Evolutionary conservation across 2,888 invertebrate genomes (phyloP).

Genomic region (Andricus quercusramuli): DNA sequence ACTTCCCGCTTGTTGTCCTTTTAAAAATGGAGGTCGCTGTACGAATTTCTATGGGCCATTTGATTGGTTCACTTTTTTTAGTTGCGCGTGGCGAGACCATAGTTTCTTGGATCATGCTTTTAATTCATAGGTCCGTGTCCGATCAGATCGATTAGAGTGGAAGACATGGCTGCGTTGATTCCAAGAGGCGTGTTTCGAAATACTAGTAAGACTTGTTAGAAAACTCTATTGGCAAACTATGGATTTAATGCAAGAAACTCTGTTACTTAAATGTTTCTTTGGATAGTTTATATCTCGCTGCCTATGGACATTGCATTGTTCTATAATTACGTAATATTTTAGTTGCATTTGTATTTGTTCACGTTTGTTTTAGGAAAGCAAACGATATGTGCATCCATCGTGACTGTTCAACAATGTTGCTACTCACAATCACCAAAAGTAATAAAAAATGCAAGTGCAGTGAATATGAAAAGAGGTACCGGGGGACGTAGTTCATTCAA

Average conservation of each 20-base stretch:
- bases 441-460: constrained; percentile 72
- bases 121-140: no score
- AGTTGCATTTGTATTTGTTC: constrained; percentile 10
- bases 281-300: background rate
- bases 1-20: no score
- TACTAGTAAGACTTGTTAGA: background rate
- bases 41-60: no score
- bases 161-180: background rate
- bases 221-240: background rate
- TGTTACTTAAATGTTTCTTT: background rate
- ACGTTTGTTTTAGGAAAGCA: constrained; percentile 60
- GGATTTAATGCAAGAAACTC: background rate
- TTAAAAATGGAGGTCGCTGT: no score
- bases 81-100: no score
- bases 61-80: no score
- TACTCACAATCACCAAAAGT: constrained; percentile 64
- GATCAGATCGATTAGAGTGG: no score
- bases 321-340: background rate
- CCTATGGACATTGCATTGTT: background rate
- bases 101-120: no score
- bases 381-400: constrained; percentile 52
- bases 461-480: constrained; percentile 89
- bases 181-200: background rate
- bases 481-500: constrained; percentile 98
- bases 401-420: constrained; percentile 62